phyloP scores from a whole-genome alignment of 1,140 invertebrate genomes.

The Pseudomyrmex dendroicus region DNA sequence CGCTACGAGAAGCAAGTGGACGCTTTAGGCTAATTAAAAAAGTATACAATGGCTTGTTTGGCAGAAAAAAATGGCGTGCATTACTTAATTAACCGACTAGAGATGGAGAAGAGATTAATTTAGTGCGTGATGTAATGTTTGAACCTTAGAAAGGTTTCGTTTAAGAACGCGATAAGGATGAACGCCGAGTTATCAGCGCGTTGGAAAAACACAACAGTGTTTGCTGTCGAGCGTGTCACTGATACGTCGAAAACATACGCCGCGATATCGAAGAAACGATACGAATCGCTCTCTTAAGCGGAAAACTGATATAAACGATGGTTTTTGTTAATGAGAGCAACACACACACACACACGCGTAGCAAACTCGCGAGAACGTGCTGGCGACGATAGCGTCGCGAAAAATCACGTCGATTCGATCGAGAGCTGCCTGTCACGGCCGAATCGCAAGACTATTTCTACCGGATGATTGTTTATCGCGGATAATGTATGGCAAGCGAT shows the following conservation, averaged over 20 bases:
- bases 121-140: no score
- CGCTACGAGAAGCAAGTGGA: background rate
- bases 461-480: slow-evolving; percentile 46
- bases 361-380: background rate
- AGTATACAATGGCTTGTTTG: slow-evolving; percentile 3
- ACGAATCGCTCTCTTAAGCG: slow-evolving; percentile 10
- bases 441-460: slow-evolving; percentile 2
- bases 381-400: background rate
- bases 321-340: background rate
- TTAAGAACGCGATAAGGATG: background rate
- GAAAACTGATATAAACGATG: background rate
- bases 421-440: slow-evolving; percentile 10
- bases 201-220: slow-evolving; percentile 27
- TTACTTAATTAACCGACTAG: background rate
- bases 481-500: slow-evolving; percentile 47
- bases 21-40: slow-evolving; percentile 1
- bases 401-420: slow-evolving; percentile 31
- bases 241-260: slow-evolving; percentile 6
- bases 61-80: background rate
- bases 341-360: background rate
- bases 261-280: slow-evolving; percentile 21
- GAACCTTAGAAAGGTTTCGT: background rate
- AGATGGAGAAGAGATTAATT: no score
- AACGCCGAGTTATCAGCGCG: slow-evolving; percentile 5
- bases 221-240: slow-evolving; percentile 10